Conservation (phyloP, 2,797 vertebrate species). For the Basileuterus tristriatus region DNA sequence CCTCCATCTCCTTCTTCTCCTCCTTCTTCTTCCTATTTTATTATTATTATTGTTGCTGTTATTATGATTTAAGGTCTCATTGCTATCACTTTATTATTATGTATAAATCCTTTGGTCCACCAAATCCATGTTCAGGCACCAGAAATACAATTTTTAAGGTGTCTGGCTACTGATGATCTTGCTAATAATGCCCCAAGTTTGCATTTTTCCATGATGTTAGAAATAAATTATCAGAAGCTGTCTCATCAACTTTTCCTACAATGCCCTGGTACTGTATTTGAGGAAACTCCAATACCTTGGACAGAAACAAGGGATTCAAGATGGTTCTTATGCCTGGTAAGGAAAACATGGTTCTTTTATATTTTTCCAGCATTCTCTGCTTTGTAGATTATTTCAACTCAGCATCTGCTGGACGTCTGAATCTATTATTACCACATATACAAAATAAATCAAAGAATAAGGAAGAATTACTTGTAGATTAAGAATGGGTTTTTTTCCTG, state of each 20-base stretch:
- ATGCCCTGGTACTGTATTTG: not conserved
- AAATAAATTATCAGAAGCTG: not conserved
- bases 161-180: not conserved
- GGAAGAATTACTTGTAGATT: not conserved
- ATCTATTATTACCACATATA: not conserved
- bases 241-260: not conserved
- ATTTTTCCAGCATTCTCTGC: not conserved
- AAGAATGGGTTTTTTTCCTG: accelerated
- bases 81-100: not conserved
- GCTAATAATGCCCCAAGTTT: not conserved
- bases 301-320: not conserved
- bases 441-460: not conserved
- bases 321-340: not conserved
- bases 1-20: accelerated
- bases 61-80: not conserved
- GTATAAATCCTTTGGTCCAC: not conserved
- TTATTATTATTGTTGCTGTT: not conserved
- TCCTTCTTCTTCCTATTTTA: not conserved
- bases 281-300: not conserved
- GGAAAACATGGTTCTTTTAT: not conserved
- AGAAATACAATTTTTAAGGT: not conserved
- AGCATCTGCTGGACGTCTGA: not conserved
- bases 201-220: not conserved
- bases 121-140: not conserved
- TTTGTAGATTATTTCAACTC: not conserved